A percentile compares a stretch with the other conserved stretches of the same genome.
Evolutionary conservation across 2,888 invertebrate species (phyloP).

Genomic region (Beris chalybata): DNA sequence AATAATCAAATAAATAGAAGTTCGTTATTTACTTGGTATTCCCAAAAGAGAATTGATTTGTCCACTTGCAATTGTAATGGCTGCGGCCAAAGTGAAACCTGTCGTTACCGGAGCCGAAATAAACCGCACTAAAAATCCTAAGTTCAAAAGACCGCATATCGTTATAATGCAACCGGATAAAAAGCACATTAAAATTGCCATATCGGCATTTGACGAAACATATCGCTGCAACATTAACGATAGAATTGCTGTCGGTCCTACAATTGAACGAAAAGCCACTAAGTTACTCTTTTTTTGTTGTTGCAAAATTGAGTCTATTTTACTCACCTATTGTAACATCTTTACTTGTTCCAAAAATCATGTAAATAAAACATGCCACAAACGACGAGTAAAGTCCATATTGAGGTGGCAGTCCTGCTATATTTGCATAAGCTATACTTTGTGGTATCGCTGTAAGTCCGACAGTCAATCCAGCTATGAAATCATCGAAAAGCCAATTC

Average conservation of each 20-base stretch:
- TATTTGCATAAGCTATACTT: slow-evolving; percentile 78
- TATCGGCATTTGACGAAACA: slow-evolving; percentile 65
- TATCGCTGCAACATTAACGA: slow-evolving; percentile 76
- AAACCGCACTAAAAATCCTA: slow-evolving; percentile 81
- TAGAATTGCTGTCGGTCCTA: slow-evolving; percentile 88
- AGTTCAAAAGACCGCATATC: slow-evolving; percentile 70
- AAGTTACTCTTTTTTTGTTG: no score
- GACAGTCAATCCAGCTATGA: slow-evolving; percentile 83
- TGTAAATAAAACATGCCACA: slow-evolving; percentile 91
- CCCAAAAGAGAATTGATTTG: slow-evolving; percentile 77
- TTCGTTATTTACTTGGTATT: slow-evolving; percentile 47
- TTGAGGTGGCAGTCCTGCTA: slow-evolving; percentile 70
- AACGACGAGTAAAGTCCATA: slow-evolving; percentile 93
- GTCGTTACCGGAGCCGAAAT: slow-evolving; percentile 83
- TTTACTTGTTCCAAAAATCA: slow-evolving; percentile 85
- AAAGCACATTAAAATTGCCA: slow-evolving; percentile 73
- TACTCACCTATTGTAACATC: slow-evolving; percentile 72
- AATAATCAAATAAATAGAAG: no score
- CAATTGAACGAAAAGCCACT: not conserved
- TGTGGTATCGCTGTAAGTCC: slow-evolving; percentile 83
- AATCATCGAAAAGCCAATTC: slow-evolving; percentile 70
- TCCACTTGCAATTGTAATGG: slow-evolving; percentile 77
- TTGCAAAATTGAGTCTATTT: not conserved
- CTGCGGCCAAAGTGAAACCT: slow-evolving; percentile 84
- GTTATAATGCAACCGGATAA: slow-evolving; percentile 72